Conservation (phyloP, 2,797 vertebrate species). For the Chaenodraco wilsoni region DNA sequence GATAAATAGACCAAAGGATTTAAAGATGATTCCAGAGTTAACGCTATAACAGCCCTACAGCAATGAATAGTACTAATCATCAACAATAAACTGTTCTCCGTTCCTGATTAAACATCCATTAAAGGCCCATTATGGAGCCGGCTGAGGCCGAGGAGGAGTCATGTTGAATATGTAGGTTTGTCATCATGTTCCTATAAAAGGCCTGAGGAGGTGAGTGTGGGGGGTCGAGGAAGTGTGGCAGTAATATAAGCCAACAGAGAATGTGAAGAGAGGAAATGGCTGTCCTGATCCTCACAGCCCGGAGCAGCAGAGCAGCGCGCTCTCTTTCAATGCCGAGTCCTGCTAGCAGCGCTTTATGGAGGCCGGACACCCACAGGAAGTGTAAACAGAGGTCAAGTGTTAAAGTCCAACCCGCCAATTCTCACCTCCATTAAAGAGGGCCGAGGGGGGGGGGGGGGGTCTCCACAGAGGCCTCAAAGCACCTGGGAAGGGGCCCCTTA, state of each 20-base stretch:
- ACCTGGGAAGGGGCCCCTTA: conserved; percentile 64
- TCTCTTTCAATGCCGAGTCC: conserved; percentile 52
- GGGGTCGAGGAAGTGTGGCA: conserved; percentile 66
- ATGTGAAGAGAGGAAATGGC: conserved; percentile 74
- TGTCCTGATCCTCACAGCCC: conserved; percentile 59
- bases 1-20: background rate
- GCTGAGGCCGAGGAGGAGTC: conserved; percentile 1
- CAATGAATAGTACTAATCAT: background rate
- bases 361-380: conserved; percentile 83
- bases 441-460: conserved; percentile 48
- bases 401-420: conserved; percentile 86
- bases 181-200: conserved; percentile 54
- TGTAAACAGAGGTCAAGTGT: conserved; percentile 86
- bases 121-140: conserved; percentile 13
- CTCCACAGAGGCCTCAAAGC: conserved; percentile 59
- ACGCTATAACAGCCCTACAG: background rate
- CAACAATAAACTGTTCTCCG: background rate
- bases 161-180: conserved; percentile 31
- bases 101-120: conserved; percentile 7
- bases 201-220: conserved; percentile 20
- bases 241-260: conserved; percentile 78
- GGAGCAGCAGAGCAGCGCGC: conserved; percentile 59
- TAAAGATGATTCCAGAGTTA: background rate
- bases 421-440: conserved; percentile 86
- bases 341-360: conserved; percentile 72